Evolutionary conservation across 2,888 invertebrate species (phyloP), one percentile per base, ranked within the genome.

Genomic region (Neoscelio sp.): DNA sequence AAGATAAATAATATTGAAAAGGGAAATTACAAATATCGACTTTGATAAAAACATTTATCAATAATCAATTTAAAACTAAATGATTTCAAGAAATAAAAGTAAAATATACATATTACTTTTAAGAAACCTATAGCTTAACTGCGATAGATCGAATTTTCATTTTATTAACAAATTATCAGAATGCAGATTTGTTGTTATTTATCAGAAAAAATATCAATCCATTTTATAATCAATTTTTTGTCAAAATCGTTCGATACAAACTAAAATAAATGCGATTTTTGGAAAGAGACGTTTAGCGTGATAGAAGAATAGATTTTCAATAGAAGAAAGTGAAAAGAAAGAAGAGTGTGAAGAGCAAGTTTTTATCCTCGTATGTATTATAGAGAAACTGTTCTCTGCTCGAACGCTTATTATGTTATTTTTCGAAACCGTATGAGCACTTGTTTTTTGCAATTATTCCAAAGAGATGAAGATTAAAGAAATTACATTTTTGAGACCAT

Each of bases 181-280:
- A n/a, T n/a, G n/a, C n/a, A n/a, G n/a, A n/a, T n/a, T n/a, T n/a
- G n/a, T n/a, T n/a, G n/a, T n/a, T n/a, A n/a, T n/a, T n/a, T n/a
- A n/a, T n/a, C n/a, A n/a, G n/a, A n/a, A n/a, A n/a, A n/a, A n/a
- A n/a, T n/a, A n/a, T n/a, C n/a, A n/a, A n/a, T n/a, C n/a, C n/a
- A n/a, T n/a, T n/a, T n/a, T n/a, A n/a, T n/a, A n/a, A n/a, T n/a
- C n/a, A n/a, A n/a, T n/a, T n/a, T 58, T 42, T 58, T 58, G 42
- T 42, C 42, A 58, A 58, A 42, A 42, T 42, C 56, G 42, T 58
- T 58, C 20, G 5, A 13, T 8, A 17, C 20, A 6, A 52, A 33
- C 18, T 12, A 10, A 42, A 58, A 40, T 42, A 18, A 58, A 42
- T 42, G 56, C 42, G 56, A 58, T 42, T 7, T 42, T 38, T 26